Base-by-base conservation (phyloP, 2,113 vertebrate genomes). In the Glareola pratincola region DNA sequence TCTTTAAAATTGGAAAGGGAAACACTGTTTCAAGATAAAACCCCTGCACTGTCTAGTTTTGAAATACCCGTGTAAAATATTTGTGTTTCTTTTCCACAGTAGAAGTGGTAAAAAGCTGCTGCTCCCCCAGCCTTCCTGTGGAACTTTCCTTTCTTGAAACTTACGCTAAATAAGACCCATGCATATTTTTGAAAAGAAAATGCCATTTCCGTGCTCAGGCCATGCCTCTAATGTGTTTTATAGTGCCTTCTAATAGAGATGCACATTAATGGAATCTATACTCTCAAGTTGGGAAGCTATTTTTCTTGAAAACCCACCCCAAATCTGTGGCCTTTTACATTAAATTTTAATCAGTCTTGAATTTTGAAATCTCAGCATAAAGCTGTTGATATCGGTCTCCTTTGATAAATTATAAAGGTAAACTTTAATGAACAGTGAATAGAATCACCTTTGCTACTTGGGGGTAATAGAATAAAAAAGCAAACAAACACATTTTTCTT, bases 401-500 rank as follows among this genome's bases (percentile, higher is more conserved):
- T 98, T 98, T 99, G 99, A 99, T 99, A 98, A 98, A 99, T 99
- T 99, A 98, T 98, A 98, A 98, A 98, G 98, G 98, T 98, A 98
- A 98, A 98, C 98, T 99, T 99, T 99, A 99, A 99, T 99, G 99
- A 99, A 99, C 98, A 97, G 98, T 97, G 98, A 98, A 98, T 98
- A 96, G 98, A 98, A 98, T 99, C 99, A 99, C 98, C 99, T 99
- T 99, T 99, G 98, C 98, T 99, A 99, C 98, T 99, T 97, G 98
- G 98, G 96, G 98, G 98, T 99, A 99, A 99, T 98, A 98, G 98
- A 99, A 98, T 98, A 99, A 98, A 98, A 99, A 99, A 99, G 98
- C 98, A 99, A 99, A 99, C 98, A 98, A 98, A 98, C 98, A 98
- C 98, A 99, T 99, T 99, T 99, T 99, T 99, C 99, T 99, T 99